phyloP scores from a whole-genome alignment of 2,888 invertebrate species.

The Ormyrus rosae region DNA sequence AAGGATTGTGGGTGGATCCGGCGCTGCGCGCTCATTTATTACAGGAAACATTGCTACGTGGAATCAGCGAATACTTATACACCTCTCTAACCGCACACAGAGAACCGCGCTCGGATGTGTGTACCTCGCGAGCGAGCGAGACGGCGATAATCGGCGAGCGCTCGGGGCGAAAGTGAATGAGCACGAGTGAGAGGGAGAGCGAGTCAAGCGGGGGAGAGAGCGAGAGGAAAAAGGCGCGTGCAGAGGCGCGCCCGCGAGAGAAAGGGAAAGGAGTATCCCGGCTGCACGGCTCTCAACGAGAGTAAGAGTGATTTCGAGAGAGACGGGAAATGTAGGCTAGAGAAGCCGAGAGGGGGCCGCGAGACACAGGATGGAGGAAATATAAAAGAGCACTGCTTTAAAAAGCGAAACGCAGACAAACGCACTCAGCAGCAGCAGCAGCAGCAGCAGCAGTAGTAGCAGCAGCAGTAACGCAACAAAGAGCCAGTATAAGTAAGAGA shows the following conservation, averaged over 20 bases:
- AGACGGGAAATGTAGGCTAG: slow-evolving; percentile 43
- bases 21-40: too few relatives aligned
- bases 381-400: slow-evolving; percentile 26
- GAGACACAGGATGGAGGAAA: slow-evolving; percentile 39
- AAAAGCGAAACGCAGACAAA: slow-evolving; percentile 47
- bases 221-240: background rate
- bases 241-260: slow-evolving; percentile 39
- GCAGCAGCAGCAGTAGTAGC: background rate
- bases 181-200: slow-evolving; percentile 40
- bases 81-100: background rate
- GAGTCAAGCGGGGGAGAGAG: slow-evolving; percentile 7
- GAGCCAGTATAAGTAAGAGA: slow-evolving; percentile 18
- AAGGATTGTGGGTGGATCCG: background rate
- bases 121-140: background rate
- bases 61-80: background rate
- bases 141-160: slow-evolving; percentile 7
- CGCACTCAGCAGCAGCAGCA: slow-evolving; percentile 37
- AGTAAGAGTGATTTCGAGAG: slow-evolving; percentile 48
- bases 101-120: background rate
- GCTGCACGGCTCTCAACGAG: slow-evolving; percentile 33
- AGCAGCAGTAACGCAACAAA: slow-evolving; percentile 48
- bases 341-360: slow-evolving; percentile 38
- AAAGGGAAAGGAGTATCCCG: slow-evolving; percentile 40
- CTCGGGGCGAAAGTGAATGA: slow-evolving; percentile 43
- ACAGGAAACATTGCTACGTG: too few relatives aligned